A percentile compares a stretch with the other conserved stretches of the same genome.
Evolutionary conservation across 2,888 invertebrate genomes (phyloP).

Genomic region (Linyphia triangularis): DNA sequence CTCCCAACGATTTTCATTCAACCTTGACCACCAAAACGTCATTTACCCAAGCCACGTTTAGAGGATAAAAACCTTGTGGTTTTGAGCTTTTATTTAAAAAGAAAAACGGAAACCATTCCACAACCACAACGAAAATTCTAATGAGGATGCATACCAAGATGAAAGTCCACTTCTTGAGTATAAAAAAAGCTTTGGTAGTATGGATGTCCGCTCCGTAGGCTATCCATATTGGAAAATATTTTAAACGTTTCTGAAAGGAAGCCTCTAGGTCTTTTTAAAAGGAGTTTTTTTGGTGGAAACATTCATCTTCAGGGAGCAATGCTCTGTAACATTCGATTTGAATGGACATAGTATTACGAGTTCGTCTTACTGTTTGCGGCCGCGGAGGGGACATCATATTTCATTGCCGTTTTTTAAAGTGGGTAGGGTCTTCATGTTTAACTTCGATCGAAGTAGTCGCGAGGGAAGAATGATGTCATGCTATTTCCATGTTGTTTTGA

Average conservation of each 20-base stretch:
- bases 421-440: conserved; percentile 18
- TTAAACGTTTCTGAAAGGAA: neutral
- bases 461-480: too few species aligned
- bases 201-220: neutral
- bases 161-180: neutral
- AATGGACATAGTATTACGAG: conserved; percentile 37
- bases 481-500: too few species aligned
- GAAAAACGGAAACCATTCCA: neutral
- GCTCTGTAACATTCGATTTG: conserved; percentile 45
- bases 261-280: neutral
- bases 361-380: conserved; percentile 7
- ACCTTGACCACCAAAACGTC: neutral
- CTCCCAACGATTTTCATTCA: neutral
- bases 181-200: neutral
- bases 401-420: conserved; percentile 18
- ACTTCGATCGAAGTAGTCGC: too few species aligned
- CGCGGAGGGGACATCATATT: conserved; percentile 7
- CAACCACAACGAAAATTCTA: neutral
- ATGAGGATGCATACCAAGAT: neutral
- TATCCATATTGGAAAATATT: neutral
- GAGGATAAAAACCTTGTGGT: neutral
- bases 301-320: conserved; percentile 15
- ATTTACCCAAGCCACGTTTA: conserved; percentile 3
- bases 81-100: neutral
- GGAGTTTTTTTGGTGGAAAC: neutral